Evolutionary conservation across 2,888 invertebrate species (phyloP), one percentile per base, ranked within the genome.

Genomic region (Clitarchus hookeri): DNA sequence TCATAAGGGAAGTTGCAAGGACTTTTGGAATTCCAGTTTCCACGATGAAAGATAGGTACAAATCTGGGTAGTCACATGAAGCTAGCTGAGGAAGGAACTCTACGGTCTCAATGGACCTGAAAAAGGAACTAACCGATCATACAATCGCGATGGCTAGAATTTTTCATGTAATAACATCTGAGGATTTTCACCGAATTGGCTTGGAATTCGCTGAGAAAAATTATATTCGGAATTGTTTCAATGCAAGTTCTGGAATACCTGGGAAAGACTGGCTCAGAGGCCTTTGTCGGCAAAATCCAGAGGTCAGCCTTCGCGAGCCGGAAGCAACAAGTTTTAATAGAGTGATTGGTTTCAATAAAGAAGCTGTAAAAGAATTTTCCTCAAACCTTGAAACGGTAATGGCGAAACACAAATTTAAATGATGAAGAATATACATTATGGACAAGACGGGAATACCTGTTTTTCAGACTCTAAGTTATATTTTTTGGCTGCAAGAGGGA

Each of bases 91-190:
- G 13, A 11, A 26, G 13, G 13, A 78, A 78, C n/a, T 26, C 26
- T 11, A 23, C 19, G 6, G 6, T 78, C 26, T 78, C 8, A 25
- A 16, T 16, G 19, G 26, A 8, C 78, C 23, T 11, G 78, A 78
- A 78, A 78, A 78, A 78, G 48, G 78, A 78, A 78, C 78, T 78
- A 26, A 26, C 78, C 19, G 13, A 78, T 25, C 78, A 78, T 78
- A 26, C 13, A 25, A 78, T 78, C 26, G 13, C 26, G 78, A 78
- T 78, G 78, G 78, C 78, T 78, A 26, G 26, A 78, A 78, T 78
- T 6, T 78, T 78, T 78, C 78, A 78, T 26, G 78, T 6, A 78
- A 78, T 78, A 78, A 25, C 78, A 16, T 16, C 78, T 26, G 26
- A 11, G 8, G 78, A 78, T 23, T 26, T 78, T 78, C 78, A 26